Evolutionary conservation across 2,797 vertebrate genomes (phyloP).

Genomic region (Dromococcyx pavoninus): DNA sequence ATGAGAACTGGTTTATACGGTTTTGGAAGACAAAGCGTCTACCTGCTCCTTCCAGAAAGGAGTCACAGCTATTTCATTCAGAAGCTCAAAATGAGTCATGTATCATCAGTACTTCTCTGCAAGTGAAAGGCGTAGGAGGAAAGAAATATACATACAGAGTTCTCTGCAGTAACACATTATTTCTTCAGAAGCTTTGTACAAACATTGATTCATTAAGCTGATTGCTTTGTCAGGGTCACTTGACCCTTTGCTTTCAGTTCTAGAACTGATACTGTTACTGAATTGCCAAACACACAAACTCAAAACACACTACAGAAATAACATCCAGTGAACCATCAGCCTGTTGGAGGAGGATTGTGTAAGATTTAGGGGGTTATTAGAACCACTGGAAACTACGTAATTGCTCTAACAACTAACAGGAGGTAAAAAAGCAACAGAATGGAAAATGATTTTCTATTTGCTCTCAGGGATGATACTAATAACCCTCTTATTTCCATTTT

Average conservation of each 20-base stretch:
- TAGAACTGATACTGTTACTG: neutral
- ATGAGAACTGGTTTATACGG: neutral
- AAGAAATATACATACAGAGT: neutral
- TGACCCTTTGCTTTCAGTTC: neutral
- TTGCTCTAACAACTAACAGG: neutral
- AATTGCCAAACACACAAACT: neutral
- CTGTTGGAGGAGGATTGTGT: neutral
- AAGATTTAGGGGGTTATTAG: neutral
- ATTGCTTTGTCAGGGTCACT: neutral
- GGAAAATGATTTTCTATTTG: neutral
- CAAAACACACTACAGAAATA: neutral
- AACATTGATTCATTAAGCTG: neutral
- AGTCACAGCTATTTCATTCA: neutral
- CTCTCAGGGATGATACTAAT: neutral
- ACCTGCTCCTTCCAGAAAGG: neutral
- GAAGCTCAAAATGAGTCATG: neutral
- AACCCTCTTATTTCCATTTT: neutral
- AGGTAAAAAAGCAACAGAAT: neutral
- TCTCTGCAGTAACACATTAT: neutral
- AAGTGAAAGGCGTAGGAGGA: neutral
- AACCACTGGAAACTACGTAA: neutral
- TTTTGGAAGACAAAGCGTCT: conserved; percentile 6
- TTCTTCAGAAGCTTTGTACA: neutral
- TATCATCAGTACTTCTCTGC: neutral
- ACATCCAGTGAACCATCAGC: neutral